Conservation (phyloP, 2,113 vertebrate species). For the Candoia aspera region DNA sequence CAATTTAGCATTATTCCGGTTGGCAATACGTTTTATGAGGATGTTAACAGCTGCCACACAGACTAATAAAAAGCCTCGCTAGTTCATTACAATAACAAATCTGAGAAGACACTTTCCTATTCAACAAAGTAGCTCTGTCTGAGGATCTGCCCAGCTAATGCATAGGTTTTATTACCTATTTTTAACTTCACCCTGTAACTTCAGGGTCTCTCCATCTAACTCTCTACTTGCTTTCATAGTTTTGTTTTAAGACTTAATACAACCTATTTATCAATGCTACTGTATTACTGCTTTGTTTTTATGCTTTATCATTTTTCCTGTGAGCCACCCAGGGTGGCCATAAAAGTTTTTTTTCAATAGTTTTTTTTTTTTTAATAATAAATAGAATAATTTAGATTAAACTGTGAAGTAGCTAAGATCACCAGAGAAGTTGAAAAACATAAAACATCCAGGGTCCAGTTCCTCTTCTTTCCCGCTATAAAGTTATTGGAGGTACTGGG, state of each 20-base stretch:
- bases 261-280: constrained; percentile 2
- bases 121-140: constrained; percentile 36
- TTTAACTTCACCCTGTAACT: neutral
- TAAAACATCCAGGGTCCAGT: neutral
- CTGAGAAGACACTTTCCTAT: neutral
- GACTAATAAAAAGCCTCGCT: constrained; percentile 11
- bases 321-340: neutral
- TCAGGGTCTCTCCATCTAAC: neutral
- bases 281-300: neutral
- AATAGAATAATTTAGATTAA: neutral
- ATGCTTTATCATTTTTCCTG: neutral
- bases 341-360: neutral
- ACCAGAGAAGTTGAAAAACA: neutral
- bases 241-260: constrained; percentile 1
- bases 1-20: constrained; percentile 4
- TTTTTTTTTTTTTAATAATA: too few species aligned
- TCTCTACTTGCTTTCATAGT: neutral
- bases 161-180: constrained; percentile 21
- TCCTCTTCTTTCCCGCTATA: neutral
- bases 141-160: constrained; percentile 17
- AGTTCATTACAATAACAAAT: constrained; percentile 31
- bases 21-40: neutral
- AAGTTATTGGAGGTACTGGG: too few species aligned
- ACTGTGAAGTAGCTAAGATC: neutral
- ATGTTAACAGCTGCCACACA: neutral